A percentile compares a stretch with the other conserved stretches of the same genome.
Conservation (phyloP, 2,888 invertebrate genomes). For the Drosophila limbata region DNA sequence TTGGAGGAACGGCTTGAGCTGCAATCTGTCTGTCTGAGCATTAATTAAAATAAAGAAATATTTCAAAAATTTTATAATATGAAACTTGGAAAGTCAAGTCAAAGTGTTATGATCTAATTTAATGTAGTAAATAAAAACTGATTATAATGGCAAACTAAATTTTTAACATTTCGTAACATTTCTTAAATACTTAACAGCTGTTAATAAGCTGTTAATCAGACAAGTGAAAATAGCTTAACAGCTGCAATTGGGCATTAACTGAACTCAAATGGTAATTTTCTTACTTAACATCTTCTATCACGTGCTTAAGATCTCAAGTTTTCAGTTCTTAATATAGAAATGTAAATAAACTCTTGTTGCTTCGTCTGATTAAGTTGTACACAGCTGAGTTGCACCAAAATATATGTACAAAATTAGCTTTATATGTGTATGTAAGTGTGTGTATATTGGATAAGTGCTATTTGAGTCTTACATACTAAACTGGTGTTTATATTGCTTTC, state of each 20-base stretch:
- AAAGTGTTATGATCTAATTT: too few species aligned
- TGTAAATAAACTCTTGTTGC: constrained; percentile 32
- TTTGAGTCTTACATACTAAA: constrained; percentile 20
- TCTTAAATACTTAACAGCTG: not conserved
- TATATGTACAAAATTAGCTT: constrained; percentile 8
- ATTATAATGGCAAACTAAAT: too few species aligned
- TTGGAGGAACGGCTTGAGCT: constrained; percentile 84
- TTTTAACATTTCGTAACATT: too few species aligned
- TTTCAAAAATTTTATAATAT: too few species aligned
- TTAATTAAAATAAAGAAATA: too few species aligned
- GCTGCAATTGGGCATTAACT: not conserved
- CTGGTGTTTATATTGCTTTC: constrained; percentile 33
- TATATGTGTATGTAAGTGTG: constrained; percentile 10
- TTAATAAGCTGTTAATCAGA: not conserved
- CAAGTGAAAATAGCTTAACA: not conserved
- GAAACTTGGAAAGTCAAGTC: too few species aligned
- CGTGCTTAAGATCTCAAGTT: constrained; percentile 28
- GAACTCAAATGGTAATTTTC: not conserved
- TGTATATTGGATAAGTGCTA: constrained; percentile 13
- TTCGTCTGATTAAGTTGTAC: constrained; percentile 30
- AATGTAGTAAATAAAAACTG: too few species aligned
- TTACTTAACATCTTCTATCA: constrained; percentile 6
- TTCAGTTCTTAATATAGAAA: constrained; percentile 35
- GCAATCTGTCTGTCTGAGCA: constrained; percentile 29
- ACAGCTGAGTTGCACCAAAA: constrained; percentile 1